A percentile compares a stretch with the other conserved stretches of the same genome.
phyloP scores from a whole-genome alignment of 2,113 vertebrate genomes.

The Drymodes brunneopygia region DNA sequence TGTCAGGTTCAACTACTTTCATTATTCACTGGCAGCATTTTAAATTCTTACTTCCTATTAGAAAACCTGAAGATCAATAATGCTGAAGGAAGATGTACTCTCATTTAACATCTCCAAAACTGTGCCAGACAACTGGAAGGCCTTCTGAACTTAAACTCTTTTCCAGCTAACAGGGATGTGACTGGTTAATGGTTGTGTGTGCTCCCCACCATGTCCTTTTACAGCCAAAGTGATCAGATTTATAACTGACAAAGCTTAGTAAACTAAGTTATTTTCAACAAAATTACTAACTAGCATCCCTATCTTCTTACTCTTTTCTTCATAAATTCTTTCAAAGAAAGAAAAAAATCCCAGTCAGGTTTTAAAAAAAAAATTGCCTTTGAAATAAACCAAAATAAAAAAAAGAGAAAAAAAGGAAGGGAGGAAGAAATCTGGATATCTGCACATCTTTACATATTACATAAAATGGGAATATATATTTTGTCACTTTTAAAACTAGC shows the following conservation, averaged over 20 bases:
- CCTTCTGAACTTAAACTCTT: not conserved
- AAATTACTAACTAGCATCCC: not conserved
- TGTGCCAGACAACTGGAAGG: not conserved
- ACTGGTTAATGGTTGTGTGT: not conserved
- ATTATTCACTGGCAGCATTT: not conserved
- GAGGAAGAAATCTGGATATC: not conserved
- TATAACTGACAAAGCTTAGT: not conserved
- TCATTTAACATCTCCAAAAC: not conserved
- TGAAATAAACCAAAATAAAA: not conserved
- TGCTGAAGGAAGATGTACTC: not conserved
- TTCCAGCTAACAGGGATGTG: not conserved
- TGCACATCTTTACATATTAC: not conserved
- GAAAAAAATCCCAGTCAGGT: not conserved
- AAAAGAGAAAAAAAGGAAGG: not conserved
- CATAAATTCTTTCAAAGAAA: not conserved
- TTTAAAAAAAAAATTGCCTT: not conserved
- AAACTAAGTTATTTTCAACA: not conserved
- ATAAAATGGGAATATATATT: not conserved
- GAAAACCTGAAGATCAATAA: conserved; percentile 19
- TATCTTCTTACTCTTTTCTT: not conserved
- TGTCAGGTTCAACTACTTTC: not conserved
- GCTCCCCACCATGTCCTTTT: not conserved
- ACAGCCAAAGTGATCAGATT: not conserved
- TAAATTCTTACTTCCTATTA: not conserved
- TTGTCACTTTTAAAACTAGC: not conserved